Conservation (phyloP, 2,113 vertebrate species). For the Corythornis cristatus region DNA sequence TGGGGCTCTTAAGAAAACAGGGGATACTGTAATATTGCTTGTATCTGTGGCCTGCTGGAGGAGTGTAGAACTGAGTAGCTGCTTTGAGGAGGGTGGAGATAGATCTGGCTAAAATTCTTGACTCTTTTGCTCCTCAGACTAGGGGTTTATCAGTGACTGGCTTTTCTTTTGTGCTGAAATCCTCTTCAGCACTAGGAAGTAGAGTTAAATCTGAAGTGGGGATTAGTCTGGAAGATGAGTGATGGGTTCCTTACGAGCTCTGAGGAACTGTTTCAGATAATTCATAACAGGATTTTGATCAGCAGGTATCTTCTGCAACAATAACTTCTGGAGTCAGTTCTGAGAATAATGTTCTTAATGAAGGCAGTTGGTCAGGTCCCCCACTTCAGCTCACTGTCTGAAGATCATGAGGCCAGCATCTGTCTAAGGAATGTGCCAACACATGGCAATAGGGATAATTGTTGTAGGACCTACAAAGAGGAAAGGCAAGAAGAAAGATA, state of each 20-base stretch:
- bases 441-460: neutral
- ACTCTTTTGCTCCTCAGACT: neutral
- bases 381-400: neutral
- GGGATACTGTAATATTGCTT: neutral
- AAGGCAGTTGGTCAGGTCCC: neutral
- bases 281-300: neutral
- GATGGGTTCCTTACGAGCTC: neutral
- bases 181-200: neutral
- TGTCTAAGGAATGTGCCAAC: neutral
- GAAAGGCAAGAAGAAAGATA: neutral
- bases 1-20: neutral
- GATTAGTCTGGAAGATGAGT: neutral
- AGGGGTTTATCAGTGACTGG: neutral
- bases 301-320: neutral
- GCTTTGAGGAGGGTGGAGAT: neutral
- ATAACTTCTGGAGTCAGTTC: neutral
- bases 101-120: neutral
- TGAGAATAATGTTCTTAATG: neutral
- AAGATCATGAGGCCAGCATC: neutral
- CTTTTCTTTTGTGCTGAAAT: neutral
- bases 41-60: neutral
- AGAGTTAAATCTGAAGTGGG: neutral
- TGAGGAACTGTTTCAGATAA: neutral
- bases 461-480: neutral
- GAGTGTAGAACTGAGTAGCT: neutral